A percentile compares a stretch with the other conserved stretches of the same genome.
phyloP scores from a whole-genome alignment of 1,140 invertebrate species.

The Conus ventricosus region DNA sequence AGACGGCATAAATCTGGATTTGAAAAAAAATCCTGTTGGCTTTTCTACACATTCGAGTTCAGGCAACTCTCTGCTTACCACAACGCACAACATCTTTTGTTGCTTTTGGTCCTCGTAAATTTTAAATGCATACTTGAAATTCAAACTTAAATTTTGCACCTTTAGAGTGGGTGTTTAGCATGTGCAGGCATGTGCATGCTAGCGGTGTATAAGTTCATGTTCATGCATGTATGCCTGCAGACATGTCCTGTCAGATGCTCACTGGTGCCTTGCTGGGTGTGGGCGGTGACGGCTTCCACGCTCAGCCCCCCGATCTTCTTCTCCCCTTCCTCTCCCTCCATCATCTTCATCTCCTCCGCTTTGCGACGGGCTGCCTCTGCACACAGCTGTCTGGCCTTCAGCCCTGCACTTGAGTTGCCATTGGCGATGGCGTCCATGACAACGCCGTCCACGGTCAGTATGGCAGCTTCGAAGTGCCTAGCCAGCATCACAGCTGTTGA shows the following conservation, averaged over 20 bases:
- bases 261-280: conserved; percentile 65
- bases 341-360: conserved; percentile 66
- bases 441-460: conserved; percentile 72
- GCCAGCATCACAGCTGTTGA: conserved; percentile 67
- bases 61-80: no score
- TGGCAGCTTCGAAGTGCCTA: conserved; percentile 72
- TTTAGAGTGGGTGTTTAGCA: neutral
- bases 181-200: neutral
- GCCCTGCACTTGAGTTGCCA: conserved; percentile 69
- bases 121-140: no score
- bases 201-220: conserved; percentile 4
- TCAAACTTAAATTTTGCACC: no score
- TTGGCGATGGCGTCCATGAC: conserved; percentile 73
- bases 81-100: no score
- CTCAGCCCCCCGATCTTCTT: conserved; percentile 70
- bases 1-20: no score
- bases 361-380: conserved; percentile 68
- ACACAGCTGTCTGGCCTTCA: conserved; percentile 70
- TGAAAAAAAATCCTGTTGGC: no score
- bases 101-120: no score
- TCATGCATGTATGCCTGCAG: neutral
- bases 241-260: neutral
- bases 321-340: conserved; percentile 61
- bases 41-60: no score
- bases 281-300: conserved; percentile 72